phyloP scores from a whole-genome alignment of 2,888 invertebrate species.

The Marasmarcha lunaedactyla region DNA sequence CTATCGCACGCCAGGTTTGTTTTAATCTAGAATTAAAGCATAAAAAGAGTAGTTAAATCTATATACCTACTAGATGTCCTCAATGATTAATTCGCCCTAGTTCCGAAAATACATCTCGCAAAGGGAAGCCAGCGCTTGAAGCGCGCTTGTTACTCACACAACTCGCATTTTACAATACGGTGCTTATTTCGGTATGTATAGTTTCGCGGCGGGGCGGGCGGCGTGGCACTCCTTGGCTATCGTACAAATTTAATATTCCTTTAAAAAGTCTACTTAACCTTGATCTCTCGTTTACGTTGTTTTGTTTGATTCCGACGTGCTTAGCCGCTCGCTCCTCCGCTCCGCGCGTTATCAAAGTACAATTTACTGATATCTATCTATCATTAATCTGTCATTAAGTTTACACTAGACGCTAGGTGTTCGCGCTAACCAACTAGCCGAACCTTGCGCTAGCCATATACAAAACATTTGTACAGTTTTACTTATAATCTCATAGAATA shows the following conservation, averaged over 20 bases:
- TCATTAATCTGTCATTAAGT: conserved; percentile 27
- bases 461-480: conserved; percentile 61
- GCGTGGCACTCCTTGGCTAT: too few relatives aligned
- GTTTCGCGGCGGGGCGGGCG: not conserved
- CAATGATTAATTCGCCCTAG: conserved; percentile 7
- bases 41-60: too few relatives aligned
- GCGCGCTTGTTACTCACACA: conserved; percentile 27
- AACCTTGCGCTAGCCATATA: not conserved
- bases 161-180: conserved; percentile 48
- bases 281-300: too few relatives aligned
- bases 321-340: conserved; percentile 16
- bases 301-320: not conserved
- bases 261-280: too few relatives aligned
- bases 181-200: conserved; percentile 29
- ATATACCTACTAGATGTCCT: not conserved
- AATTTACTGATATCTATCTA: conserved; percentile 37
- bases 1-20: conserved; percentile 16
- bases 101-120: not conserved
- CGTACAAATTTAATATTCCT: too few relatives aligned
- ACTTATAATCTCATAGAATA: conserved; percentile 59
- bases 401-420: not conserved
- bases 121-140: not conserved
- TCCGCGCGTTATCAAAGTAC: conserved; percentile 39
- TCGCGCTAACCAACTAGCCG: conserved; percentile 1
- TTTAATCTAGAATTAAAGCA: too few relatives aligned